These are phyloP conservation scores for Amphimallon solstitiale DNA, from an alignment of 2,888 invertebrate genomes.

Conservation along the genomic window DNA sequence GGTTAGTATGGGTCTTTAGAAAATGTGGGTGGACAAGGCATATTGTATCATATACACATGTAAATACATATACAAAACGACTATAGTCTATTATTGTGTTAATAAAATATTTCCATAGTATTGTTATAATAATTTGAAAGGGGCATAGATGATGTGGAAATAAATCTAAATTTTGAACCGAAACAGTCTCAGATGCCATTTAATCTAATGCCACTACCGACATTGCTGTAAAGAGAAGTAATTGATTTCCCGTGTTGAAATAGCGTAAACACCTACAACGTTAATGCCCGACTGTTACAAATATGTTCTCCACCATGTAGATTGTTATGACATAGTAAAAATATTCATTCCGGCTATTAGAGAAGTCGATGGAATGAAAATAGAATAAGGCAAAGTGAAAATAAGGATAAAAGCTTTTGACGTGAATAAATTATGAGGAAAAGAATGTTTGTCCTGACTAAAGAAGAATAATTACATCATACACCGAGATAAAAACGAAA, in stretches of 20 bases:
- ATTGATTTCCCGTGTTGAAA: slow-evolving; percentile 29
- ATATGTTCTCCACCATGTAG: not conserved
- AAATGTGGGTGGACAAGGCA: slow-evolving; percentile 12
- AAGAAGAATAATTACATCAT: slow-evolving; percentile 20
- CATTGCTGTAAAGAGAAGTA: slow-evolving; percentile 5
- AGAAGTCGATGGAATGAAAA: slow-evolving; percentile 11
- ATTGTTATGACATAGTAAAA: slow-evolving; percentile 21
- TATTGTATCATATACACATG: too few species aligned
- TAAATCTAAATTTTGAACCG: slow-evolving; percentile 23
- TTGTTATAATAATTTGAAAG: not conserved
- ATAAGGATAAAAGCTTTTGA: slow-evolving; percentile 13
- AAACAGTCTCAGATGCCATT: slow-evolving; percentile 11
- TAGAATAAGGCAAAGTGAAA: not conserved
- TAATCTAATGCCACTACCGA: not conserved
- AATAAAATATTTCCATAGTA: not conserved
- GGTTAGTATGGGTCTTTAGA: not conserved
- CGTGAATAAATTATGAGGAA: slow-evolving; percentile 11
- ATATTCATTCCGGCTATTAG: slow-evolving; percentile 11
- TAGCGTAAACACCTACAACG: slow-evolving; percentile 19
- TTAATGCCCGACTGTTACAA: slow-evolving; percentile 8
- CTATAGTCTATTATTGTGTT: not conserved
- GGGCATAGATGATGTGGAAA: not conserved
- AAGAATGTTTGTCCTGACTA: not conserved
- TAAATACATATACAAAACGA: not conserved
- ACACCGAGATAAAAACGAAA: not conserved